A percentile compares a stretch with the other conserved stretches of the same genome.
Evolutionary conservation across 1,140 invertebrate species (phyloP).

Genomic region (Yoshiicerus persimilis): DNA sequence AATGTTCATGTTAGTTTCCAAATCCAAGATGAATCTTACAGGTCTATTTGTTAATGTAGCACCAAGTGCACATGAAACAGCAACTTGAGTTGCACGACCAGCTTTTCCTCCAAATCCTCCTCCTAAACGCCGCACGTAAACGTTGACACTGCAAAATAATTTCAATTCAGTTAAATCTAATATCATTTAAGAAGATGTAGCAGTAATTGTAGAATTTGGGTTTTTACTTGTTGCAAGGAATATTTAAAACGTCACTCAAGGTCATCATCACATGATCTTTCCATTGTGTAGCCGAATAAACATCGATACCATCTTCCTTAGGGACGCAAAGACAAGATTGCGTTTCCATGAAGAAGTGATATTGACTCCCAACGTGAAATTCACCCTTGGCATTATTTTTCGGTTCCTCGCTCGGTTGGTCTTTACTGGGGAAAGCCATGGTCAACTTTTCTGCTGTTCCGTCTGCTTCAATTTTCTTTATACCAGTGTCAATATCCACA

Average conservation of each 20-base stretch:
- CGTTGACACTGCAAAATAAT: conserved; percentile 48
- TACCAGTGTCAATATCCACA: conserved; percentile 52
- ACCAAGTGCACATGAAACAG: conserved; percentile 65
- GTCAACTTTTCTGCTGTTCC: conserved; percentile 52
- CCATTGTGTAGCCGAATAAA: conserved; percentile 57
- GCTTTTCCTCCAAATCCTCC: conserved; percentile 73
- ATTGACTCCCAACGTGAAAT: conserved; percentile 51
- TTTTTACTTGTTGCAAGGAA: conserved; percentile 55
- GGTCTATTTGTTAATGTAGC: conserved; percentile 63
- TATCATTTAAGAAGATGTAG: too few relatives aligned
- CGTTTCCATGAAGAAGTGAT: conserved; percentile 58
- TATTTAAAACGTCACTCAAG: conserved; percentile 62
- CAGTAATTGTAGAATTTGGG: too few relatives aligned
- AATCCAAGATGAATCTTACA: conserved; percentile 63
- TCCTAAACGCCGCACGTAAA: conserved; percentile 66
- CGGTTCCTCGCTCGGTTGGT: neutral
- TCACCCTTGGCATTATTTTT: conserved; percentile 51
- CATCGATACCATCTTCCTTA: conserved; percentile 55
- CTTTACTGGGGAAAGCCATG: conserved; percentile 36
- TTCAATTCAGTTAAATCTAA: conserved; percentile 57
- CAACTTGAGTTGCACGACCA: conserved; percentile 58
- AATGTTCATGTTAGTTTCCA: conserved; percentile 66
- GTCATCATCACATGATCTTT: conserved; percentile 63
- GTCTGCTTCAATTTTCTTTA: neutral
- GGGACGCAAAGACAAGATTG: conserved; percentile 53